Base-by-base conservation (phyloP, 2,113 vertebrate genomes). In the Sorex araneus region DNA sequence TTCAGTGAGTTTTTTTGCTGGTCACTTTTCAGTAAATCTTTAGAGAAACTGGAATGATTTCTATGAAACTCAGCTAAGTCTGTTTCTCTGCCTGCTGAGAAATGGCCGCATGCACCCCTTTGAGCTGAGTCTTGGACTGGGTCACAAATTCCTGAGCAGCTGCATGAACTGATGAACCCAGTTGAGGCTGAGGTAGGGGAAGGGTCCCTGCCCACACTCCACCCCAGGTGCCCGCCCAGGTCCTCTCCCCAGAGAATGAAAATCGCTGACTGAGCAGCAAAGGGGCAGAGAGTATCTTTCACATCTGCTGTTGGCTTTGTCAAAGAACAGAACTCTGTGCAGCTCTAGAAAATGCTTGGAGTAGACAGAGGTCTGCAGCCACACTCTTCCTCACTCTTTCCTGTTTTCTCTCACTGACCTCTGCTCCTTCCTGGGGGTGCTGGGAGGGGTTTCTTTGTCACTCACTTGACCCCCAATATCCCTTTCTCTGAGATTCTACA, bases 291-390 rank as follows among this genome's bases (percentile, higher is more conserved):
- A 45, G 67, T 88, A 90, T 93, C 82, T 87, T 92, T 92, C 70
- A 79, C 9, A 6, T 83, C 88, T 93, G 34, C 69, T 86, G 79
- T 92, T 79, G 89, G 23, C 94, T 92, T 91, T 70, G 69, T 78
- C 64, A 89, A 73, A 93, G 63, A 87, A 88, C 25, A 83, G 28
- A 91, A 90, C 87, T 57, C 69, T 75, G 21, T 66, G 60, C 84
- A 78, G 43, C 66, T 83, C 13, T 45, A 82, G 71, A 69, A 95
- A 69, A 86, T 57, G 3, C 18, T 40, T 40, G 40, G 40, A 34
- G 3, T 71, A 50, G 32, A 66, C 25, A 63, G 84, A 90, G 34
- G 40, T 32, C 54, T 86, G 19, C 47, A 57, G 63, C 69, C 79
- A 21, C 18, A 19, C 21, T 19, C 2, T 60, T 16, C 3, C 57